phyloP scores from a whole-genome alignment of 2,113 vertebrate species.

The Toxotes jaculatrix region DNA sequence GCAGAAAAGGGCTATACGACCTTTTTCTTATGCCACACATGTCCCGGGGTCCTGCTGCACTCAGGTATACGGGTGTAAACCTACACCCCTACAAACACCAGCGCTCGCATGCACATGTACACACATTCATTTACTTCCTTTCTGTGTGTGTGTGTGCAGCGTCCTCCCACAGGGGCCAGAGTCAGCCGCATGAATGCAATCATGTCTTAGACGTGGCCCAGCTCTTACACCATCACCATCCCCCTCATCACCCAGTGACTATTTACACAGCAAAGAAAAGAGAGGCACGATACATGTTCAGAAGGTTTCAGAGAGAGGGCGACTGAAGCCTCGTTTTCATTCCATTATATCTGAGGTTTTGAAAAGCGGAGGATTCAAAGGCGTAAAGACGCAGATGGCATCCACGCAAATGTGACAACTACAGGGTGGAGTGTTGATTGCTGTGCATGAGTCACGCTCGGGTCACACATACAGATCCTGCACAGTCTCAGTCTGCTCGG shows the following conservation, averaged over 20 bases:
- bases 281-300: neutral
- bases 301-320: constrained; percentile 21
- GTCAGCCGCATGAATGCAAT: constrained; percentile 41
- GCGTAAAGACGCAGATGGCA: constrained; percentile 72
- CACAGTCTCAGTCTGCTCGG: constrained; percentile 42
- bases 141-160: constrained; percentile 14
- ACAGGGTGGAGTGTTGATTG: constrained; percentile 59
- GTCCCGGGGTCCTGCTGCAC: constrained; percentile 38
- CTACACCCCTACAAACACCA: neutral
- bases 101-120: neutral
- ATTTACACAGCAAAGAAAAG: constrained; percentile 46
- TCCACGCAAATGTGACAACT: constrained; percentile 50
- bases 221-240: constrained; percentile 11
- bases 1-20: constrained; percentile 40
- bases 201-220: constrained; percentile 30
- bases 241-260: constrained; percentile 39
- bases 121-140: constrained; percentile 14
- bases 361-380: constrained; percentile 37
- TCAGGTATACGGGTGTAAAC: neutral
- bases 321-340: neutral
- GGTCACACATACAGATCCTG: constrained; percentile 71
- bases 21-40: constrained; percentile 66
- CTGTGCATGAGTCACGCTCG: constrained; percentile 61
- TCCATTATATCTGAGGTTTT: constrained; percentile 21
- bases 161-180: constrained; percentile 36